These are phyloP conservation scores for Hypomesus transpacificus DNA, from an alignment of 2,113 vertebrate genomes.

Conservation along the genomic window DNA sequence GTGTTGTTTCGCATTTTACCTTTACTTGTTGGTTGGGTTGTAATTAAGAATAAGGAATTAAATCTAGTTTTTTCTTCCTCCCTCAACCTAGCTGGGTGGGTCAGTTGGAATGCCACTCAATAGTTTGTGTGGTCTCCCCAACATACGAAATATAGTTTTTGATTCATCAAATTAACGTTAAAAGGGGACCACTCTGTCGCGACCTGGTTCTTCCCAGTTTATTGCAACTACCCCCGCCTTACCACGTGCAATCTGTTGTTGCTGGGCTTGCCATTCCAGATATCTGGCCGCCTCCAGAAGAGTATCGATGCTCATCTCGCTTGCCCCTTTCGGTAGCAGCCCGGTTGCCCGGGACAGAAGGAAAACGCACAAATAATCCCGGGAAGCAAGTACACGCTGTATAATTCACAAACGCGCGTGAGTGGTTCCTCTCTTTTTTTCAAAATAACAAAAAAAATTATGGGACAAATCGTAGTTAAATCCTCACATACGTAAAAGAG, in stretches of 20 bases:
- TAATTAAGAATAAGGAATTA: too few relatives aligned
- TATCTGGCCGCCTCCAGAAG: constrained; percentile 92
- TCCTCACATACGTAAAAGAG: constrained; percentile 77
- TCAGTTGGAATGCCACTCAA: constrained; percentile 25
- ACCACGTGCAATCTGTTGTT: constrained; percentile 92
- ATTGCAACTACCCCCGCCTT: constrained; percentile 56
- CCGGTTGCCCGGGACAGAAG: constrained; percentile 62
- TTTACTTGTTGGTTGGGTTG: too few relatives aligned
- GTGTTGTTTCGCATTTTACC: too few relatives aligned
- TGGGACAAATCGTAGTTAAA: constrained; percentile 54
- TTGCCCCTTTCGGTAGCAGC: constrained; percentile 56
- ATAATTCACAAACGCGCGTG: constrained; percentile 29
- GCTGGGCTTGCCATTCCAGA: constrained; percentile 95
- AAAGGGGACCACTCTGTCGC: too few relatives aligned
- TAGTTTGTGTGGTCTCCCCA: constrained; percentile 17
- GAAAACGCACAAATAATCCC: constrained; percentile 45
- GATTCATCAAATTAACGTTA: too few relatives aligned
- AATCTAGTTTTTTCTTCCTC: too few relatives aligned
- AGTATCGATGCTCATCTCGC: constrained; percentile 93
- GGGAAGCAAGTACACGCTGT: constrained; percentile 35
- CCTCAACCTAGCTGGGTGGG: constrained; percentile 20
- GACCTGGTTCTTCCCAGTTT: neutral
- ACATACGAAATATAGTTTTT: neutral
- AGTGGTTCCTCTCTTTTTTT: constrained; percentile 26
- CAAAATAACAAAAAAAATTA: constrained; percentile 8